Evolutionary conservation across 2,113 vertebrate species (phyloP).

Genomic region (Hydrochoerus hydrochaeris): DNA sequence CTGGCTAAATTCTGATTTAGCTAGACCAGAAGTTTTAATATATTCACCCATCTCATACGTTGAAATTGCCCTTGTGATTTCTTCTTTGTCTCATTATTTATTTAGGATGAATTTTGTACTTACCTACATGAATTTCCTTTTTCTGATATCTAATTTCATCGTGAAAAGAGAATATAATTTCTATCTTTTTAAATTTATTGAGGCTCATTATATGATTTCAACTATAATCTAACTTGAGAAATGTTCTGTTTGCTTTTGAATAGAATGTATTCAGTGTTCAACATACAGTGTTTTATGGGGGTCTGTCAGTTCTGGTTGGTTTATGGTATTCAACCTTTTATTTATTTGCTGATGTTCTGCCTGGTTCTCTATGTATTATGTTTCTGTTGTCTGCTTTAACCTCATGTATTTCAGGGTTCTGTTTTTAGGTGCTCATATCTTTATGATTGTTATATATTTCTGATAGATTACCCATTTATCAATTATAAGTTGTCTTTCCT

Average conservation of each 20-base stretch:
- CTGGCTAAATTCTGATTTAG: neutral
- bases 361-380: neutral
- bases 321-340: neutral
- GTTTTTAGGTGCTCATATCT: neutral
- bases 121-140: neutral
- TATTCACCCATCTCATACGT: neutral
- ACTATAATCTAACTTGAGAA: neutral
- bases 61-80: neutral
- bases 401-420: neutral
- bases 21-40: neutral
- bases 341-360: slow-evolving; percentile 34
- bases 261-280: neutral
- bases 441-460: neutral
- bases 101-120: neutral
- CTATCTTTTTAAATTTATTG: neutral
- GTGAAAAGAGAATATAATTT: neutral
- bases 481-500: slow-evolving; percentile 6
- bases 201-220: neutral
- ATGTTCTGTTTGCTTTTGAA: neutral
- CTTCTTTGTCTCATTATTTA: neutral
- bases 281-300: neutral
- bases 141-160: neutral
- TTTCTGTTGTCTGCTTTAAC: slow-evolving; percentile 16
- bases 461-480: neutral
- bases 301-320: neutral